Evolutionary conservation across 2,113 vertebrate species (phyloP).

Genomic region (Pogonocichla stellata): DNA sequence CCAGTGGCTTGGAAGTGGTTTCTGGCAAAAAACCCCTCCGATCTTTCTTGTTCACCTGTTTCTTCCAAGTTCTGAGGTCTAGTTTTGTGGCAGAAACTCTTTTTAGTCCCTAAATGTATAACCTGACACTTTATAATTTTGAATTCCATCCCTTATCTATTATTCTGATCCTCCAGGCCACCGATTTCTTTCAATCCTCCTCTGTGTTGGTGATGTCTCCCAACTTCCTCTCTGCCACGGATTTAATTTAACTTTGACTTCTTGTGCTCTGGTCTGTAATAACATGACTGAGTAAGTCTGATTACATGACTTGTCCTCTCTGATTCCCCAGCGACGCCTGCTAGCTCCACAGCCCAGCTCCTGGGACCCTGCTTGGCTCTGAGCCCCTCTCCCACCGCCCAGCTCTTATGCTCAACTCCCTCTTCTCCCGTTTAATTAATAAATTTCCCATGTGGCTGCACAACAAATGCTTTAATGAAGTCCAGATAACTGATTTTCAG

Average conservation of each 20-base stretch:
- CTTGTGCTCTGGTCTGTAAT: conserved; percentile 50
- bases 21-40: background rate
- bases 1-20: background rate
- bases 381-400: background rate
- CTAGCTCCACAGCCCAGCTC: background rate
- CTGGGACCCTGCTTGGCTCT: background rate
- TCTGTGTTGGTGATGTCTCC: background rate
- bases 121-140: background rate
- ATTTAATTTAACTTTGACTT: conserved; percentile 69
- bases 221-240: background rate
- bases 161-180: conserved; percentile 41
- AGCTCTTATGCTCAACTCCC: conserved; percentile 28
- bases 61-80: background rate
- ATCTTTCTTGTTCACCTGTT: background rate
- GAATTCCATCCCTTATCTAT: conserved; percentile 29
- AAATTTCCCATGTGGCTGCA: conserved; percentile 56
- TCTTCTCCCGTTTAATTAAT: conserved; percentile 60
- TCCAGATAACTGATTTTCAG: conserved; percentile 57
- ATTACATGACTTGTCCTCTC: background rate
- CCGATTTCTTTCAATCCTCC: conserved; percentile 14
- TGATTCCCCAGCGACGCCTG: background rate
- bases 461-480: conserved; percentile 59
- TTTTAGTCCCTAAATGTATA: conserved; percentile 22
- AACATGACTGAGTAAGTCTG: conserved; percentile 48
- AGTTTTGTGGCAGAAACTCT: background rate